A percentile compares a stretch with the other conserved stretches of the same genome.
phyloP scores from a whole-genome alignment of 2,888 invertebrate species.

The Hedychridium roseum region DNA sequence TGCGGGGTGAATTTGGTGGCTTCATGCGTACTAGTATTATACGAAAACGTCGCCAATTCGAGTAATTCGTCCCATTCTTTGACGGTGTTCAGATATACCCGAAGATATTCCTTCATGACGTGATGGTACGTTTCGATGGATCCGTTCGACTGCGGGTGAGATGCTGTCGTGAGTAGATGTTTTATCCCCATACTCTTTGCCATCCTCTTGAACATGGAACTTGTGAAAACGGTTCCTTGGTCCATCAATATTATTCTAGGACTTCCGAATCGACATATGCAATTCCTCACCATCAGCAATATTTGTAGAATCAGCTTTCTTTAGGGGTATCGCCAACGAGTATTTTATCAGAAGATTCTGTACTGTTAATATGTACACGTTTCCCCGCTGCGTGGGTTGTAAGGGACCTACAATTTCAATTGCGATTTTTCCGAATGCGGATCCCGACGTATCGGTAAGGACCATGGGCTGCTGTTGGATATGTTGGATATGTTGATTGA shows the following conservation, averaged over 20 bases:
- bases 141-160: neutral
- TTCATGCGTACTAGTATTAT: slow-evolving; percentile 1
- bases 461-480: neutral
- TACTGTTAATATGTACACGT: neutral
- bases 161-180: neutral
- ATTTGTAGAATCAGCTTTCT: neutral
- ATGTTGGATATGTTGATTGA: neutral
- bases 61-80: neutral
- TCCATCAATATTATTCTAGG: neutral
- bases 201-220: neutral
- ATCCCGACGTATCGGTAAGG: neutral
- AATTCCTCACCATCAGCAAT: neutral
- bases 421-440: neutral
- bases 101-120: neutral
- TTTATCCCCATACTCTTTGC: neutral
- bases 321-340: neutral
- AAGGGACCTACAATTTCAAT: neutral
- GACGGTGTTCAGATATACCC: neutral
- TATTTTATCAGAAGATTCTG: neutral
- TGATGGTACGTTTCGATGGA: neutral
- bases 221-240: neutral
- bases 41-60: neutral
- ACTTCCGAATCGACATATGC: neutral
- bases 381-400: neutral
- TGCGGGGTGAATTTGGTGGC: neutral